phyloP scores from a whole-genome alignment of 2,797 vertebrate species.

The Chelidonichthys spinosus region DNA sequence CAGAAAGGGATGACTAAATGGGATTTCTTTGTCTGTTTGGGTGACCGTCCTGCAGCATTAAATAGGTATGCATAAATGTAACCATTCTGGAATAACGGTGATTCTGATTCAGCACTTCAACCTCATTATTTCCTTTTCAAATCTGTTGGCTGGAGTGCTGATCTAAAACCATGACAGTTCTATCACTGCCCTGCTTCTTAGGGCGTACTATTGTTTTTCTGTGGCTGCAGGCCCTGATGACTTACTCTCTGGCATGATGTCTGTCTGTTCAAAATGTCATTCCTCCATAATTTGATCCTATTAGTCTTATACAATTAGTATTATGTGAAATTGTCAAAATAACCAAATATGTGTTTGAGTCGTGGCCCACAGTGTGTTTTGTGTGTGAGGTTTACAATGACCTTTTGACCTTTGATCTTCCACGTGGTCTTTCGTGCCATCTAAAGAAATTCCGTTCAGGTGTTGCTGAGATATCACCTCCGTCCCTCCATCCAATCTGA shows the following conservation, averaged over 20 bases:
- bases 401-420: not conserved
- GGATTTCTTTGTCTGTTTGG: not conserved
- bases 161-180: constrained; percentile 2
- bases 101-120: not conserved
- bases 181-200: not conserved
- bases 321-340: no score
- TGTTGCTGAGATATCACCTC: not conserved
- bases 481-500: no score
- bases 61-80: not conserved
- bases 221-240: not conserved
- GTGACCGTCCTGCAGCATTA: not conserved
- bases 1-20: not conserved
- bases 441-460: not conserved
- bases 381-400: no score
- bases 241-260: not conserved
- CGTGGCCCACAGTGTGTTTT: no score
- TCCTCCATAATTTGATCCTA: not conserved
- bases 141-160: not conserved
- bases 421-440: not conserved
- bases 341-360: no score
- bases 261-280: not conserved
- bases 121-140: not conserved
- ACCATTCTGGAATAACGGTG: not conserved
- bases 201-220: not conserved
- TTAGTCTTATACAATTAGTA: not conserved